A percentile compares a stretch with the other conserved stretches of the same genome.
These are phyloP conservation scores for Rhizoglyphus robini DNA, from an alignment of 1,140 invertebrate species.

Conservation along the genomic window DNA sequence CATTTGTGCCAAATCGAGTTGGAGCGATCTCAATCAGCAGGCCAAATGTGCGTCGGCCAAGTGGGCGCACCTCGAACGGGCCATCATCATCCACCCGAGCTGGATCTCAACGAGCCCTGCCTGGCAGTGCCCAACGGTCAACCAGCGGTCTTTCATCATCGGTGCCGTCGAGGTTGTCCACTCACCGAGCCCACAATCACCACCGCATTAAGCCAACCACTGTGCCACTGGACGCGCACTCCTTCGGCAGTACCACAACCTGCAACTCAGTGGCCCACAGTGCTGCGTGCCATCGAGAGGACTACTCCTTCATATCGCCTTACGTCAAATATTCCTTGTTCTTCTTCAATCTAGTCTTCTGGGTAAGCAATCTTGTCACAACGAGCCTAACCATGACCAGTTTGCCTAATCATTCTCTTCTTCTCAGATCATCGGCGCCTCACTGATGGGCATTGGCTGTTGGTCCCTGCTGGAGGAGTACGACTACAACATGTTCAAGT, in stretches of 20 bases:
- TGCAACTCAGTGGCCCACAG: not conserved
- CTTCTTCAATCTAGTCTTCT: conserved; percentile 78
- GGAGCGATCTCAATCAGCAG: too few relatives aligned
- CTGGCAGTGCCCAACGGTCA: too few relatives aligned
- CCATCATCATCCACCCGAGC: too few relatives aligned
- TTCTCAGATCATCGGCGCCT: conserved; percentile 61
- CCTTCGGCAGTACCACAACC: not conserved
- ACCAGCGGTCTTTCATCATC: too few relatives aligned
- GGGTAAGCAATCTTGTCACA: conserved; percentile 46
- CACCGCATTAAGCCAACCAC: conserved; percentile 6
- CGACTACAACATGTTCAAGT: conserved; percentile 50
- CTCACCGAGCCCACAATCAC: too few relatives aligned
- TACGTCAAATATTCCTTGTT: conserved; percentile 88
- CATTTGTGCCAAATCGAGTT: too few relatives aligned
- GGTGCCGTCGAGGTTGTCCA: too few relatives aligned
- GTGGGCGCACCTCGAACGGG: too few relatives aligned
- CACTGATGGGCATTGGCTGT: conserved; percentile 69
- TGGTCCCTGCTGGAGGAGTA: conserved; percentile 86
- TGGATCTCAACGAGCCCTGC: too few relatives aligned
- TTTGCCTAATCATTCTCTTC: not conserved
- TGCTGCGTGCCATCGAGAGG: conserved; percentile 22
- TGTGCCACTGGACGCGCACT: not conserved
- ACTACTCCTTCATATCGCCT: conserved; percentile 63
- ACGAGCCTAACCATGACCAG: not conserved
- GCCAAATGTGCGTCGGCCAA: too few relatives aligned